Percentiles rank a stretch among this genome's conserved stretches.
Evolutionary conservation across 1,140 invertebrate species (phyloP).

Genomic region (Chrysopa pallens): DNA sequence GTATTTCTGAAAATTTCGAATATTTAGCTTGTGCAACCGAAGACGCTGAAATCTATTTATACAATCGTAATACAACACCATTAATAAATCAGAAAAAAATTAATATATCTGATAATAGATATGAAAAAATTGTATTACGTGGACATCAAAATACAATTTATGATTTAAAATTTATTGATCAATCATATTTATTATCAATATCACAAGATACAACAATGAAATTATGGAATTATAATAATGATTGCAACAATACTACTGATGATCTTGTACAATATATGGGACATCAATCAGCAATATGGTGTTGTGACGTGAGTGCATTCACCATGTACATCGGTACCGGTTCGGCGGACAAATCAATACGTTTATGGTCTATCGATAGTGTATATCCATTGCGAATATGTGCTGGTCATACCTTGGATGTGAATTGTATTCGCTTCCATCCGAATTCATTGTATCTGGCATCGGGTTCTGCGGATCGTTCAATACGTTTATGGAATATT

Average conservation of each 20-base stretch:
- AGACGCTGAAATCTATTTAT: background rate
- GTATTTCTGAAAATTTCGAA: background rate
- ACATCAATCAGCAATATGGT: constrained; percentile 71
- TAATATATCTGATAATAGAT: background rate
- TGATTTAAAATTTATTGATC: background rate
- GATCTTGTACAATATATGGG: constrained; percentile 31
- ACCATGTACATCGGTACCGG: constrained; percentile 56
- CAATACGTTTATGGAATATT: constrained; percentile 52
- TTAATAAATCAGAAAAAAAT: background rate
- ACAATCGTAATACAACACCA: background rate
- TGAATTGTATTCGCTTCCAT: constrained; percentile 67
- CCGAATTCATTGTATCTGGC: constrained; percentile 61
- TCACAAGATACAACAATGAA: background rate
- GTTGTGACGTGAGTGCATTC: constrained; percentile 52
- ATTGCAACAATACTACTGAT: background rate
- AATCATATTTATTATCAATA: background rate
- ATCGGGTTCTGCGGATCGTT: constrained; percentile 58
- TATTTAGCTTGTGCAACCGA: background rate
- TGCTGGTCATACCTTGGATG: constrained; percentile 60
- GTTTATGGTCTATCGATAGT: constrained; percentile 62
- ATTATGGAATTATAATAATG: background rate
- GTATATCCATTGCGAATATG: constrained; percentile 60
- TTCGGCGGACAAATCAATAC: constrained; percentile 60
- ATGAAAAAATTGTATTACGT: background rate
- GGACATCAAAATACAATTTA: background rate